Evolutionary conservation across 1,140 invertebrate genomes (phyloP).

Genomic region (Batillaria attramentaria): DNA sequence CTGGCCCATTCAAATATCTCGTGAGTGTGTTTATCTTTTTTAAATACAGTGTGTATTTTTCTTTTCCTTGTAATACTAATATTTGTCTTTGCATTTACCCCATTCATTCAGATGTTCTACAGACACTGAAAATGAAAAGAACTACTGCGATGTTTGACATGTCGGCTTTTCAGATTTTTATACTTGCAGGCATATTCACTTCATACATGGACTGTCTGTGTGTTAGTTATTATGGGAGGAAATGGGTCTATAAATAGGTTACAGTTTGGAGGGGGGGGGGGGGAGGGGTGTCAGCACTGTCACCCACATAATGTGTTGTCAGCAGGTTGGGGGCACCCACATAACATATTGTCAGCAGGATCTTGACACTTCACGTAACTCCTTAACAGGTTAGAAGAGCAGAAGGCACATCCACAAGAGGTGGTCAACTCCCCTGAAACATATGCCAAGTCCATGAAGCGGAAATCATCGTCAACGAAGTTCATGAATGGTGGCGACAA

Average conservation of each 20-base stretch:
- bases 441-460: slow-evolving; percentile 63
- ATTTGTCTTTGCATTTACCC: background rate
- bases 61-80: background rate
- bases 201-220: background rate
- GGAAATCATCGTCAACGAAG: slow-evolving; percentile 55
- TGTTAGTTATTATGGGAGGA: background rate
- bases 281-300: too few relatives aligned
- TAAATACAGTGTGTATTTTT: background rate
- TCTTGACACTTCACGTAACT: background rate
- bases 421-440: slow-evolving; percentile 69
- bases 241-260: background rate
- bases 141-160: background rate
- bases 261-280: background rate
- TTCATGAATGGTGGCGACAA: slow-evolving; percentile 58
- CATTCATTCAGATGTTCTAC: background rate
- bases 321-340: background rate
- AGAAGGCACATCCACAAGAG: slow-evolving; percentile 68
- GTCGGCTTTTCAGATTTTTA: background rate
- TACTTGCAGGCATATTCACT: background rate
- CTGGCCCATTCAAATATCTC: slow-evolving; percentile 61
- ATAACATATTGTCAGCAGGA: background rate
- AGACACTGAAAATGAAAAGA: background rate
- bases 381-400: slow-evolving; percentile 65
- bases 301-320: background rate
- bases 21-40: slow-evolving; percentile 51